Base-by-base conservation (phyloP, 1,140 invertebrate genomes). In the Euglossa dilemma region DNA sequence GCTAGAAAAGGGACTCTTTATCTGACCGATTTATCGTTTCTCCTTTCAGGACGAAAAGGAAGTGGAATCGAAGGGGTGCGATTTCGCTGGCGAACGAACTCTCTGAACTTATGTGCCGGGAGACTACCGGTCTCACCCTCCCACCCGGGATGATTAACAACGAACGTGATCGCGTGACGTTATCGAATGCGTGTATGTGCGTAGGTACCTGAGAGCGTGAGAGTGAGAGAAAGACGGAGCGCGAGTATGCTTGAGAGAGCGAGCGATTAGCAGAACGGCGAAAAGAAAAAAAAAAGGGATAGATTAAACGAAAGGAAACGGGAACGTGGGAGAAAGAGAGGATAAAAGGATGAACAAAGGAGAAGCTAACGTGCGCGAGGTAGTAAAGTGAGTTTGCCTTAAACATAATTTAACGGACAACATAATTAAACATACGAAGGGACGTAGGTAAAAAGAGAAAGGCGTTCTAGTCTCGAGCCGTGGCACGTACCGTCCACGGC, bases 381-480 rank as follows among this genome's bases (percentile, higher is more conserved):
- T 82, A 50, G 52, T 73, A 77, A 77, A 76, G 87, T 84, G 83
- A 91, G 89, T 90, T 88, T 92, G 90, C 89, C 91, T 90, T 92
- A 92, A 89, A 61, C 83, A 66, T 82, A 83, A 87, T 79, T 59
- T 61, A 84, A 88, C 83, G 71, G 70, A 87, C 83, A 81, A 72
- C 36, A 36, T 36, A 36, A 36, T 36, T 36, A 36, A 79, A 88
- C 70, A 74, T 81, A 85, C 59, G 43, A 74, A 84, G 67, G 84
- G 57, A 36, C 12, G 45, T 25, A 80, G 43, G 18, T 77, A 76
- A 74, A 57, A 28, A 9, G 16, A 23, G 14, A 64, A 83, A 61
- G 25, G 63, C 67, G 66, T 87, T 91, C 85, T 90, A 92, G 87
- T 89, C 88, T 81, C 73, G 61, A 20, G 43, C 76, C 76, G 23